Conservation (phyloP, 2,888 invertebrate genomes). For the Andrena flavipes region DNA sequence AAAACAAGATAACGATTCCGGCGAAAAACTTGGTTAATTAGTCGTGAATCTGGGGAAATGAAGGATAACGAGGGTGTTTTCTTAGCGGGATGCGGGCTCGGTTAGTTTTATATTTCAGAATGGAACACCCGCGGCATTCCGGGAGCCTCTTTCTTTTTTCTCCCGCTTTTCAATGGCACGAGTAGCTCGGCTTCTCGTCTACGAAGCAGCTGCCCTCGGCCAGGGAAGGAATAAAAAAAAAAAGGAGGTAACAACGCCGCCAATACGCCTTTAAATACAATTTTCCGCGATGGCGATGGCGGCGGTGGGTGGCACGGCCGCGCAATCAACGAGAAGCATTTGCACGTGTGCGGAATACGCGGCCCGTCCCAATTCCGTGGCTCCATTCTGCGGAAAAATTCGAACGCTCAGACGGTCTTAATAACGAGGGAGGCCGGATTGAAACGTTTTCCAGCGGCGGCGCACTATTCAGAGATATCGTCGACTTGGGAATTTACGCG, state of each 20-base stretch:
- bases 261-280: constrained; percentile 65
- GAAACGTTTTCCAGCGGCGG: constrained; percentile 44
- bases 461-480: constrained; percentile 28
- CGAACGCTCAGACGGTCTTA: constrained; percentile 55
- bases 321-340: constrained; percentile 62
- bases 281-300: constrained; percentile 40
- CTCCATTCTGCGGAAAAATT: constrained; percentile 59
- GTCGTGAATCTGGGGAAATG: constrained; percentile 33
- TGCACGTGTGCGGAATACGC: constrained; percentile 58
- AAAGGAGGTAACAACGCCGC: constrained; percentile 20
- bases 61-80: constrained; percentile 39
- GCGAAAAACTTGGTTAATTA: constrained; percentile 37
- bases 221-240: neutral
- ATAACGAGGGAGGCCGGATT: constrained; percentile 50
- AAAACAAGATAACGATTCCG: constrained; percentile 22
- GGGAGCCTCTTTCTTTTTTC: neutral
- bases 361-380: constrained; percentile 53
- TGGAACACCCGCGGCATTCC: neutral
- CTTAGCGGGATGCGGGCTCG: constrained; percentile 22
- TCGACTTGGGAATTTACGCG: constrained; percentile 42
- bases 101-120: constrained; percentile 27
- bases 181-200: neutral
- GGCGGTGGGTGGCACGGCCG: constrained; percentile 28
- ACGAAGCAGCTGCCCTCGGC: constrained; percentile 1
- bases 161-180: neutral